Conservation (phyloP, 2,113 vertebrate species). For the Aramus guarauna region DNA sequence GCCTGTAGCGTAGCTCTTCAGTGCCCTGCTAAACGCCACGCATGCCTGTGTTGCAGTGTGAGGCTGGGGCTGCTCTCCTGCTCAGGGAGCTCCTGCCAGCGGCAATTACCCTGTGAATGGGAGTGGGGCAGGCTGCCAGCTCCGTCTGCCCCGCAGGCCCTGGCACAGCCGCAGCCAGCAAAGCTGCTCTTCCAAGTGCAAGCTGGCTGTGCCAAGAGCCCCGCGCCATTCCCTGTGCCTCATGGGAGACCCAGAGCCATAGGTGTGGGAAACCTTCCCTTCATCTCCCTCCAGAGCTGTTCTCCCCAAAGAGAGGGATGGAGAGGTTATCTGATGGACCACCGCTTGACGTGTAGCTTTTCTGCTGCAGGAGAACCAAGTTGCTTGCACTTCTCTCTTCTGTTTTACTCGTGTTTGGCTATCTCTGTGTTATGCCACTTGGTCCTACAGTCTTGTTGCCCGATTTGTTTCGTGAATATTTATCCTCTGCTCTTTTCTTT, state of each 20-base stretch:
- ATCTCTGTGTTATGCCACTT: neutral
- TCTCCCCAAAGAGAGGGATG: neutral
- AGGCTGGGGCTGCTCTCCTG: neutral
- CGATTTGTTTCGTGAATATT: neutral
- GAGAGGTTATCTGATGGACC: neutral
- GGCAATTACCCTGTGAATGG: neutral
- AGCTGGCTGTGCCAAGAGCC: neutral
- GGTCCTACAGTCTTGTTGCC: neutral
- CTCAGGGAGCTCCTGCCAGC: neutral
- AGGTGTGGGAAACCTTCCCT: neutral
- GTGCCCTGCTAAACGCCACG: neutral
- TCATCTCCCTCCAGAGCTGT: neutral
- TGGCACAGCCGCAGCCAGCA: neutral
- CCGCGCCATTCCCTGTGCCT: rapidly evolving
- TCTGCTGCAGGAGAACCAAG: neutral
- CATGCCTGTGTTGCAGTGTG: neutral
- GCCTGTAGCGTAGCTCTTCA: neutral
- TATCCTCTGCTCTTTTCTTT: neutral
- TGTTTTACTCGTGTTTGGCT: rapidly evolving
- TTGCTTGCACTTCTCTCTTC: neutral
- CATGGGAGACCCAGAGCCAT: neutral
- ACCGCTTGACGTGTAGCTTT: rapidly evolving
- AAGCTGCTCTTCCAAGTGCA: neutral
- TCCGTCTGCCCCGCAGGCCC: rapidly evolving
- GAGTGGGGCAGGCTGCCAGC: neutral